Evolutionary conservation across 2,797 vertebrate genomes (phyloP).

Genomic region (Chaetodon trifasciatus): DNA sequence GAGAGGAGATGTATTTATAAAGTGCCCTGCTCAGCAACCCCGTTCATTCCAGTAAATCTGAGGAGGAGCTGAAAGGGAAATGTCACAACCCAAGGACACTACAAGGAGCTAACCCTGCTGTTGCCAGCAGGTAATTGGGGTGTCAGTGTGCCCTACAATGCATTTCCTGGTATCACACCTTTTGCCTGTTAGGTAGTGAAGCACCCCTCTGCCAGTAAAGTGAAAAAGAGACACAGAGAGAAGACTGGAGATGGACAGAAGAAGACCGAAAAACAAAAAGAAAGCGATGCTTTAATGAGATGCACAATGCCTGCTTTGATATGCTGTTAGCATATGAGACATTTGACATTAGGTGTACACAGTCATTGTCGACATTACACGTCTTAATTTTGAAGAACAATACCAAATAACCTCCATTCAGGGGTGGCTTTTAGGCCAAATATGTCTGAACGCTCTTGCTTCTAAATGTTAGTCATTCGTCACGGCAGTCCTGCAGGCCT

Average conservation of each 20-base stretch:
- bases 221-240: slow-evolving; percentile 16
- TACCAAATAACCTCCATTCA: not conserved
- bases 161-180: slow-evolving; percentile 63
- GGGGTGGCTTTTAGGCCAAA: not conserved
- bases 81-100: slow-evolving; percentile 86
- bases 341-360: not conserved
- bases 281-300: not conserved
- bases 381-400: not conserved
- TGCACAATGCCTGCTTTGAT: not conserved
- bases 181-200: slow-evolving; percentile 43
- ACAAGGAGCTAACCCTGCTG: slow-evolving; percentile 73
- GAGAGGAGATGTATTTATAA: slow-evolving; percentile 87
- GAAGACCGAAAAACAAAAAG: not conserved
- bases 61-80: slow-evolving; percentile 78
- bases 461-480: slow-evolving; percentile 47
- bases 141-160: slow-evolving; percentile 72
- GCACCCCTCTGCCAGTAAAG: slow-evolving; percentile 20
- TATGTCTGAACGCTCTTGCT: slow-evolving; percentile 21
- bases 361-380: not conserved
- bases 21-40: slow-evolving; percentile 84
- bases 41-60: slow-evolving; percentile 86
- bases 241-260: slow-evolving; percentile 9
- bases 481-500: slow-evolving; percentile 41
- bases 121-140: slow-evolving; percentile 77
- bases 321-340: not conserved